These are phyloP conservation scores for Tribolium madens DNA, from an alignment of 1,140 invertebrate species.

Conservation along the genomic window DNA sequence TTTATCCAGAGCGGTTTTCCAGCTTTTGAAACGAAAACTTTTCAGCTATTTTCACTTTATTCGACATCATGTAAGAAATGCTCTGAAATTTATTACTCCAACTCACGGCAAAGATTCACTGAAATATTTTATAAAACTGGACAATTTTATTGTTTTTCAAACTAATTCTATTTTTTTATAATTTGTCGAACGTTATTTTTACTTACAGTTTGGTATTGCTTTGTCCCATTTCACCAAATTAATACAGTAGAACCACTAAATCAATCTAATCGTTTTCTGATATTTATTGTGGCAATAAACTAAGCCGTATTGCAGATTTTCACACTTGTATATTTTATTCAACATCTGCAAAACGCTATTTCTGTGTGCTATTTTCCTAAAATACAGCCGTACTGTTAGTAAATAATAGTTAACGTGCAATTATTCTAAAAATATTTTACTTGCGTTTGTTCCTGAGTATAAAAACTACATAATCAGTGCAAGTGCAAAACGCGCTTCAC, in stretches of 20 bases:
- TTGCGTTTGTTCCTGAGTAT: background rate
- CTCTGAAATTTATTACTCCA: slow-evolving; percentile 1
- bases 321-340: slow-evolving; percentile 25
- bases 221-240: slow-evolving; percentile 17
- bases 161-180: background rate
- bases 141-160: slow-evolving; percentile 8
- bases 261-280: slow-evolving; percentile 14
- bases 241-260: slow-evolving; percentile 22
- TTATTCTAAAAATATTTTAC: slow-evolving; percentile 20
- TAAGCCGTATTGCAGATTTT: background rate
- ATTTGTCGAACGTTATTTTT: slow-evolving; percentile 7
- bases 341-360: slow-evolving; percentile 27
- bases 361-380: slow-evolving; percentile 22
- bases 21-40: background rate
- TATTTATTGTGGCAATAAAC: slow-evolving; percentile 29
- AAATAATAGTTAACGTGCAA: slow-evolving; percentile 12
- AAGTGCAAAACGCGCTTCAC: background rate
- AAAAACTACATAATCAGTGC: background rate
- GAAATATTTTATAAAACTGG: slow-evolving; percentile 26
- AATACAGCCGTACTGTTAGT: slow-evolving; percentile 8
- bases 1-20: background rate
- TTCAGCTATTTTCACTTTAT: slow-evolving; percentile 1
- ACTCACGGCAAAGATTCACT: background rate
- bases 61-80: slow-evolving; percentile 4
- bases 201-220: background rate